These are phyloP conservation scores for Sebastes dallii DNA, from an alignment of 2,797 vertebrate species.

Conservation along the genomic window DNA sequence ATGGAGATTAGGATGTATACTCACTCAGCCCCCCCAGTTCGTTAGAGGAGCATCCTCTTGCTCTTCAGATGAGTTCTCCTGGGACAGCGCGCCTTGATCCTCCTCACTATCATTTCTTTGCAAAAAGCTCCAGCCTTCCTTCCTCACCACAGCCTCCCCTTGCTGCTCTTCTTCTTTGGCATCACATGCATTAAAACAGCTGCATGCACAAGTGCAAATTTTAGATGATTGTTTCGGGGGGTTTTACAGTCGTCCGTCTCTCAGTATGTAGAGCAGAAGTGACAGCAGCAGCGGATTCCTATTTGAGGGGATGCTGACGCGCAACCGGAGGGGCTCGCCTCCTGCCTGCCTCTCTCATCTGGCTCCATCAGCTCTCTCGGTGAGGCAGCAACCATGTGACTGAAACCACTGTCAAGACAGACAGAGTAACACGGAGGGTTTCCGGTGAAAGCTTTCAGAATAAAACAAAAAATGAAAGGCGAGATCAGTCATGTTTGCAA, in stretches of 20 bases:
- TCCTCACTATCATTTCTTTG: conserved; percentile 73
- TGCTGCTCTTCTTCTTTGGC: conserved; percentile 48
- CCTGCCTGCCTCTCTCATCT: conserved; percentile 74
- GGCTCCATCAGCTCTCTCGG: conserved; percentile 74
- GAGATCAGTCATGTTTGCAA: too few species aligned
- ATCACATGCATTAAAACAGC: conserved; percentile 51
- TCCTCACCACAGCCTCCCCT: conserved; percentile 43
- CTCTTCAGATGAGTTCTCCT: conserved; percentile 77
- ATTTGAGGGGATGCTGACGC: conserved; percentile 78
- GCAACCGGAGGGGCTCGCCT: conserved; percentile 77
- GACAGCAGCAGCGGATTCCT: conserved; percentile 70
- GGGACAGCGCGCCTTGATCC: conserved; percentile 77
- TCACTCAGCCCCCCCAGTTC: conserved; percentile 72
- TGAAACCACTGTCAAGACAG: conserved; percentile 14
- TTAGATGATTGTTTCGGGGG: conserved; percentile 12
- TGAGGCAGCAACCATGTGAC: conserved; percentile 78
- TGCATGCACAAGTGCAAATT: conserved; percentile 18
- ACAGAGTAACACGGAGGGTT: fast-evolving
- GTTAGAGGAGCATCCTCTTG: conserved; percentile 74
- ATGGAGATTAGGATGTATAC: conserved; percentile 37
- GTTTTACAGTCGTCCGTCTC: conserved; percentile 27
- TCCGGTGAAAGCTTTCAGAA: conserved; percentile 45
- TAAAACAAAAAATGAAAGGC: neutral
- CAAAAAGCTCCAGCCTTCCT: conserved; percentile 62
- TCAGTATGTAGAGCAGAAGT: conserved; percentile 52